These are phyloP conservation scores for Choristoneura rosaceana DNA, from an alignment of 2,888 invertebrate genomes.

Conservation along the genomic window DNA sequence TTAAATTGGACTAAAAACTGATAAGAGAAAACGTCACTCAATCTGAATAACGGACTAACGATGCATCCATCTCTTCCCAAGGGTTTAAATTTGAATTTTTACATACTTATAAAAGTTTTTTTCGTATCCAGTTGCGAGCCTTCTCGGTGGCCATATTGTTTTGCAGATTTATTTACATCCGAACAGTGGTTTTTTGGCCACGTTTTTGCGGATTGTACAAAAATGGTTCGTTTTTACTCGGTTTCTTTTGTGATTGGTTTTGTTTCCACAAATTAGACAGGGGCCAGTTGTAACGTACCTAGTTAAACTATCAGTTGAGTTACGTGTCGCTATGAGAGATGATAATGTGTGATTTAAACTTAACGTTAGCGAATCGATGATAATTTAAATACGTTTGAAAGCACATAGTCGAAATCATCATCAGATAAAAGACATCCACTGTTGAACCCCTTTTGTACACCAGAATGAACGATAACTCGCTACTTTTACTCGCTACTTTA, in stretches of 20 bases:
- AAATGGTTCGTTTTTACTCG: conserved; percentile 68
- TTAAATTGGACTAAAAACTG: conserved; percentile 60
- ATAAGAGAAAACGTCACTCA: conserved; percentile 69
- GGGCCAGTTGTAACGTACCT: conserved; percentile 49
- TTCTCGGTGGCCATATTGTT: conserved; percentile 76
- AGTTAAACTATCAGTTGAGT: conserved; percentile 1
- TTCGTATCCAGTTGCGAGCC: conserved; percentile 48
- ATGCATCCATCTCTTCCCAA: conserved; percentile 74
- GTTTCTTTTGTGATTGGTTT: conserved; percentile 62
- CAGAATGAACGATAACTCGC: too few species aligned
- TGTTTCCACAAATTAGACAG: conserved; percentile 58
- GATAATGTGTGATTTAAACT: too few species aligned
- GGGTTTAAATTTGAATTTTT: conserved; percentile 74
- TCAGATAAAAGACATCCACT: too few species aligned
- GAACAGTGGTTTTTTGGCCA: conserved; percentile 68
- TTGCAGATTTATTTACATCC: conserved; percentile 77
- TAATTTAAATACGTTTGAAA: too few species aligned
- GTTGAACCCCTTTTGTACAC: too few species aligned
- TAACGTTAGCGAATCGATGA: too few species aligned
- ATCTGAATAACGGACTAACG: conserved; percentile 75
- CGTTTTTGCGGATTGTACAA: conserved; percentile 74
- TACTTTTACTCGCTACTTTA: too few species aligned
- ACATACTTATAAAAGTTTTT: conserved; percentile 55
- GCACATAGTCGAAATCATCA: too few species aligned
- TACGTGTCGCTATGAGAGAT: too few species aligned